phyloP scores from a whole-genome alignment of 1,140 invertebrate genomes.

The Nasonia vitripennis region DNA sequence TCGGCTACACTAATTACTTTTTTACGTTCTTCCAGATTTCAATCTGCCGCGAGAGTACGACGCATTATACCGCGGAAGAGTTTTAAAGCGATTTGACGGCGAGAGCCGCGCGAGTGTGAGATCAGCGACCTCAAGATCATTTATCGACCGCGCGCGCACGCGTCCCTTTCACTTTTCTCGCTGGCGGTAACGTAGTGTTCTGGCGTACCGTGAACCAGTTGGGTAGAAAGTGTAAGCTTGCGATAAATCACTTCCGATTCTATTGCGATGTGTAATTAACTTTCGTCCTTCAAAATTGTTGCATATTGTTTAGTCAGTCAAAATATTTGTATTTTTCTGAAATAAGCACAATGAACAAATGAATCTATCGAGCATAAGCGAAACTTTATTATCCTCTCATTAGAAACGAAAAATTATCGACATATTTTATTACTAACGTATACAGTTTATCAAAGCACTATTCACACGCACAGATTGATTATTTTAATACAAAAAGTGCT shows the following conservation, averaged over 20 bases:
- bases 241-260: background rate
- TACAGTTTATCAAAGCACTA: too few species aligned
- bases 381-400: too few species aligned
- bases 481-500: too few species aligned
- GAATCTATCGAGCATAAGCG: too few species aligned
- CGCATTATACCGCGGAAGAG: background rate
- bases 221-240: constrained; percentile 9
- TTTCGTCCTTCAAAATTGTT: too few species aligned
- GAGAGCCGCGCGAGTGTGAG: background rate
- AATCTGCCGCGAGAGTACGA: background rate
- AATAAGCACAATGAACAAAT: too few species aligned
- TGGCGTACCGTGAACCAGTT: constrained; percentile 55
- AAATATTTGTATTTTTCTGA: too few species aligned
- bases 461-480: too few species aligned
- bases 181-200: constrained; percentile 65
- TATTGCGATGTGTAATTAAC: background rate
- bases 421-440: too few species aligned
- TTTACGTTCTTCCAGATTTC: background rate
- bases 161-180: constrained; percentile 49
- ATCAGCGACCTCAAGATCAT: constrained; percentile 38
- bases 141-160: constrained; percentile 44
- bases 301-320: too few species aligned
- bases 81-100: background rate
- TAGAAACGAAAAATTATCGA: too few species aligned
- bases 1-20: background rate